phyloP scores from a whole-genome alignment of 2,888 invertebrate genomes.

The Osedax frankpressi region DNA sequence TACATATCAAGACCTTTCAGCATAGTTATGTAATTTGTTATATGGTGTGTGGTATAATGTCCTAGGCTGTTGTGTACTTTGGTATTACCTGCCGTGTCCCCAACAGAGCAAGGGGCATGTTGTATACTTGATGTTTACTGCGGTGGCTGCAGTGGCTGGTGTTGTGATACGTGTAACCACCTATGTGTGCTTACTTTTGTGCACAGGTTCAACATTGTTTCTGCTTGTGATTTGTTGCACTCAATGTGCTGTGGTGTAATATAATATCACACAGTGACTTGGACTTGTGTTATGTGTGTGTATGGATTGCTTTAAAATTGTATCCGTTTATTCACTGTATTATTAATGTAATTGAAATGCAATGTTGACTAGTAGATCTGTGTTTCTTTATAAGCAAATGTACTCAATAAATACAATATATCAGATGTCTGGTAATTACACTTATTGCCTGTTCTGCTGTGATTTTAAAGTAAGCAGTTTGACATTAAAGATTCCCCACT shows the following conservation, averaged over 20 bases:
- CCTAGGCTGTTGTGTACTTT: neutral
- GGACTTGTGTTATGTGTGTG: neutral
- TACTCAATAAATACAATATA: neutral
- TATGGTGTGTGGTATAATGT: neutral
- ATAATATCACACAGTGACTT: neutral
- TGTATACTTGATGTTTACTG: constrained; percentile 2
- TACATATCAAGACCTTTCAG: too few species aligned
- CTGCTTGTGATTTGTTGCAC: neutral
- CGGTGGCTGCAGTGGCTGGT: neutral
- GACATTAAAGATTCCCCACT: neutral
- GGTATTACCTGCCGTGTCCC: neutral
- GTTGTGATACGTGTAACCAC: neutral
- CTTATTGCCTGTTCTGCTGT: neutral
- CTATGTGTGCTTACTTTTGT: constrained; percentile 7
- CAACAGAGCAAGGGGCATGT: constrained; percentile 2
- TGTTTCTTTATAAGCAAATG: neutral
- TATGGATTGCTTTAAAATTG: neutral
- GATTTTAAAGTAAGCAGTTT: neutral
- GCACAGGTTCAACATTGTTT: constrained; percentile 8
- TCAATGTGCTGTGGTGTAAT: neutral
- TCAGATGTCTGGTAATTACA: neutral
- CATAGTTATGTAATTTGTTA: neutral
- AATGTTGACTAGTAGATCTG: neutral
- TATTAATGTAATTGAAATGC: constrained; percentile 6
- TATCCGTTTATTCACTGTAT: neutral